phyloP scores from a whole-genome alignment of 2,888 invertebrate genomes.

The Nephrotoma appendiculata region DNA sequence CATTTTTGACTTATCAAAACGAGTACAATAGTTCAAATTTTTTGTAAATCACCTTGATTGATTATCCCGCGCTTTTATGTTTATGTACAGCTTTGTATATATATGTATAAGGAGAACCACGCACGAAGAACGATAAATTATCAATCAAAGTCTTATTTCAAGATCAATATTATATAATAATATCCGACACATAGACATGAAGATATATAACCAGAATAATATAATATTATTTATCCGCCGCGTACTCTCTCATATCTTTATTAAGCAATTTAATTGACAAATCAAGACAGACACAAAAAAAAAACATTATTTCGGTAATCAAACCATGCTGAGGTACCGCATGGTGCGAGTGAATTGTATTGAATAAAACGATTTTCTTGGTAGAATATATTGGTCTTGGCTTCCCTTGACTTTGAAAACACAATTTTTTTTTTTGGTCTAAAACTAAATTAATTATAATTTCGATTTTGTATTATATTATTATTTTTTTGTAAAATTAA shows the following conservation, averaged over 20 bases:
- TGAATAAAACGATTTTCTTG: background rate
- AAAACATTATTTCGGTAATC: background rate
- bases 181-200: background rate
- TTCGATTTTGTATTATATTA: background rate
- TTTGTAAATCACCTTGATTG: background rate
- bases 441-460: background rate
- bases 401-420: background rate
- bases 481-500: background rate
- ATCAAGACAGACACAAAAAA: background rate
- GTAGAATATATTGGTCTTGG: background rate
- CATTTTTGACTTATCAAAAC: background rate
- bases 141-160: background rate
- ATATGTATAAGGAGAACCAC: too few species aligned
- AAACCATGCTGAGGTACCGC: background rate
- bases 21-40: background rate
- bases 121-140: background rate
- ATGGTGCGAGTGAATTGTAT: background rate
- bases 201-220: background rate
- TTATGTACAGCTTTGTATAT: background rate
- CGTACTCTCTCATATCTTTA: background rate
- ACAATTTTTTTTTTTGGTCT: background rate
- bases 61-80: background rate
- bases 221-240: background rate
- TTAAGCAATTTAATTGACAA: background rate
- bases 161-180: background rate